Base-by-base conservation (phyloP, 2,888 invertebrate genomes). In the Pseudoips prasinana region DNA sequence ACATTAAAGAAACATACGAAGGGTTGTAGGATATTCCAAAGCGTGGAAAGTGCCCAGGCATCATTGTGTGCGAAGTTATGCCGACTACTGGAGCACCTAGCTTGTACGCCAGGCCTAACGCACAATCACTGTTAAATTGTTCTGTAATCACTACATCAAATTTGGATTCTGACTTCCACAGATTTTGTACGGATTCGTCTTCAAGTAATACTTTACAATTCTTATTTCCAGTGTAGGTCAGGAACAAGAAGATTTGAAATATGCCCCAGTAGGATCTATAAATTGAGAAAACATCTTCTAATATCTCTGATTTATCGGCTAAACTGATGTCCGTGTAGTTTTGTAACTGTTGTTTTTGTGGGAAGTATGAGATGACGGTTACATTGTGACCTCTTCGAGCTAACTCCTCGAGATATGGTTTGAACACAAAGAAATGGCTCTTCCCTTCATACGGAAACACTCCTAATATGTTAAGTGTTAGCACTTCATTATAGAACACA, bases 401-500 rank as follows among this genome's bases (percentile, higher is more conserved):
- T 25, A 81, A 48, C 20, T 61, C 66, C 37, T 64, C 58, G 4
- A 72, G 7, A 20, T 20, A 20, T 7, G 20, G 20, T 20, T 20
- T 20, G 20, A 20, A 92, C 2, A 92, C 91, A 29, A 90, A 86
- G 44, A 92, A 93, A 60, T 94, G 94, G 41, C 93, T 94, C 50
- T 90, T 91, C 0, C 92, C 92, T n/a, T 88, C 79, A 54, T 92
- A 91, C 0, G 91, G 91, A 53, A 93, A 92, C 10, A 92, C 56
- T 10, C 89, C 92, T 20, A 94, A 73, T 55, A 93, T 91, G 29
- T 87, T 90, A 11, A 76, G 58, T 7, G 67, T 36, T 6, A 39
- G 22, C 28, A 57, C 64, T 44, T 41, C 41, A 47, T 51, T 44
- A 3, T 54, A 32, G 29, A 31, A 29, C 17, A 42, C 23, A 41